A percentile compares a stretch with the other conserved stretches of the same genome.
Conservation (phyloP, 2,888 invertebrate genomes). For the Drosophila demipolita region DNA sequence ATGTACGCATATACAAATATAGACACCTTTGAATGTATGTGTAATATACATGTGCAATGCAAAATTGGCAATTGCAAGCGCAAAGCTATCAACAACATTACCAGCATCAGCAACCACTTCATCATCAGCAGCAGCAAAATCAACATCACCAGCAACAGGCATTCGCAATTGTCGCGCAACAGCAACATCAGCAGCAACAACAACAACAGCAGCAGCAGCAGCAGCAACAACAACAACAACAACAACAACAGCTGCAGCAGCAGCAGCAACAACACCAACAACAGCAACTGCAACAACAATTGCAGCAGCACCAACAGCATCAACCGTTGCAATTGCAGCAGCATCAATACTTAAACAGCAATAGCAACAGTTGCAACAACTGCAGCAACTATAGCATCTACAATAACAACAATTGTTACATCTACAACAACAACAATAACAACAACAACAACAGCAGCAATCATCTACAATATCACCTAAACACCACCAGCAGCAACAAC, state of each 20-base stretch:
- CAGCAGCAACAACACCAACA: conserved; percentile 30
- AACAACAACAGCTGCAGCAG: conserved; percentile 24
- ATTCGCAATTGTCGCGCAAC: conserved; percentile 69
- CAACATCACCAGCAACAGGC: conserved; percentile 44
- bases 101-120: conserved; percentile 51
- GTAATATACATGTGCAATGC: conserved; percentile 77
- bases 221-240: conserved; percentile 51
- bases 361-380: conserved; percentile 49
- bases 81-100: conserved; percentile 74
- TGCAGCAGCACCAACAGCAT: conserved; percentile 16
- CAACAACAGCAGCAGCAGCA: conserved; percentile 54
- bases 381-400: conserved; percentile 58
- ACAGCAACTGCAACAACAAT: conserved; percentile 16
- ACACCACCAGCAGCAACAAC: conserved; percentile 63
- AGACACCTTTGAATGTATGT: conserved; percentile 44
- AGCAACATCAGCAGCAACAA: conserved; percentile 60
- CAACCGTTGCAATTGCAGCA: conserved; percentile 37
- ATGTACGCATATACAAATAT: conserved; percentile 33
- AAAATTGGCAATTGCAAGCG: conserved; percentile 82
- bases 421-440: conserved; percentile 43
- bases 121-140: conserved; percentile 40
- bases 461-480: conserved; percentile 11
- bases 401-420: conserved; percentile 46
- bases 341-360: conserved; percentile 36
- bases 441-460: conserved; percentile 39